Conservation (phyloP, 53 echinoderm and acorn worm species). For the Apostichopus leukothele region DNA sequence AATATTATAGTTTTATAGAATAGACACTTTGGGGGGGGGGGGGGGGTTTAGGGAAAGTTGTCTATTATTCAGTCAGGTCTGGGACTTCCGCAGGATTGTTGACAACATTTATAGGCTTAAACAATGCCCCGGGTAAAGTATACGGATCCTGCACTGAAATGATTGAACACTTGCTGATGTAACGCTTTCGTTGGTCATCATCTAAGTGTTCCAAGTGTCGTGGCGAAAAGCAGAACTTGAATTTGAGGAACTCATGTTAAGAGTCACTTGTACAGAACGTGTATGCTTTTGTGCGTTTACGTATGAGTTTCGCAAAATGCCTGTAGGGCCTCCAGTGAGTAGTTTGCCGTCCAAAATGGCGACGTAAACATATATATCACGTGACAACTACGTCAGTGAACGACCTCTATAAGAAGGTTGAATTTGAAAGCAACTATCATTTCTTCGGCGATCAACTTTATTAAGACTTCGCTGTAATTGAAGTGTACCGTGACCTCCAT, state of each 20-base stretch:
- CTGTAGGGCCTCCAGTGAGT: neutral
- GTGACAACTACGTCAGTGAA: neutral
- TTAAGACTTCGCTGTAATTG: too few species aligned
- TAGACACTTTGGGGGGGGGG: too few species aligned
- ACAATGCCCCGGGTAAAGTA: constrained; percentile 12
- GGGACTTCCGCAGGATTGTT: neutral
- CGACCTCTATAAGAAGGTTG: neutral
- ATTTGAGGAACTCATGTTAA: too few species aligned
- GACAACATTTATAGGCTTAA: neutral
- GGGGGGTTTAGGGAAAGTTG: too few species aligned
- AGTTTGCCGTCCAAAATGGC: neutral
- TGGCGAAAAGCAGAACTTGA: neutral
- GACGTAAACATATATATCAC: neutral
- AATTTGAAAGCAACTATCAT: too few species aligned
- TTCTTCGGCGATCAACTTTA: too few species aligned
- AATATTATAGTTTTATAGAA: too few species aligned
- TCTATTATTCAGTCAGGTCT: too few species aligned
- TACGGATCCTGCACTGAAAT: constrained; percentile 1
- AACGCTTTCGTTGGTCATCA: neutral
- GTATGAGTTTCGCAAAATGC: too few species aligned
- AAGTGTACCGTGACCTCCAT: too few species aligned
- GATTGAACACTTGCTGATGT: neutral
- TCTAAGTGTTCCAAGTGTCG: neutral
- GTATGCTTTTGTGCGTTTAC: too few species aligned
- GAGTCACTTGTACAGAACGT: too few species aligned